Conservation (phyloP, 2,797 vertebrate genomes). For the Toxotes lorentzi region DNA sequence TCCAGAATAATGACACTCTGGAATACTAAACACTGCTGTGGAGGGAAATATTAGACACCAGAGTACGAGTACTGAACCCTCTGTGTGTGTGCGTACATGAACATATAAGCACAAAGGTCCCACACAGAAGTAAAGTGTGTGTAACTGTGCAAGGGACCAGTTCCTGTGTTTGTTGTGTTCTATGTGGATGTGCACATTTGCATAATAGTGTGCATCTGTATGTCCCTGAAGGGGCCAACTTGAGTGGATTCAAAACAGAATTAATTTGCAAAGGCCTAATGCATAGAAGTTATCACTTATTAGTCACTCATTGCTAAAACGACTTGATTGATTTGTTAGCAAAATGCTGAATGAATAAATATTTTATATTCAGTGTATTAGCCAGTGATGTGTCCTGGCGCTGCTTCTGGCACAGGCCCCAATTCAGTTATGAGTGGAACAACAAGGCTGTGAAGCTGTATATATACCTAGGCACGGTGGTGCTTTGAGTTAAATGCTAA, state of each 20-base stretch:
- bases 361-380: background rate
- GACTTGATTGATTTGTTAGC: background rate
- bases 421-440: background rate
- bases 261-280: background rate
- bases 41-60: constrained; percentile 25
- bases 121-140: background rate
- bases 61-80: background rate
- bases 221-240: background rate
- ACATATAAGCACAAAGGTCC: background rate
- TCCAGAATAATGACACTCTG: constrained; percentile 22
- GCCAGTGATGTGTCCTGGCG: background rate
- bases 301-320: background rate
- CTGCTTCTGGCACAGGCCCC: background rate
- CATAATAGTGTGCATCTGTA: background rate
- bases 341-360: background rate
- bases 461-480: no score
- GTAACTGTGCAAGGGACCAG: background rate
- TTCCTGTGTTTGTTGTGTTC: background rate
- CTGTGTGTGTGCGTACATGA: background rate
- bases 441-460: background rate
- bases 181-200: background rate
- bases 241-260: background rate
- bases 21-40: constrained; percentile 18
- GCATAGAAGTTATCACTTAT: background rate
- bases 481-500: background rate